These are phyloP conservation scores for Dascyllus trimaculatus DNA, from an alignment of 2,113 vertebrate species.

Conservation along the genomic window DNA sequence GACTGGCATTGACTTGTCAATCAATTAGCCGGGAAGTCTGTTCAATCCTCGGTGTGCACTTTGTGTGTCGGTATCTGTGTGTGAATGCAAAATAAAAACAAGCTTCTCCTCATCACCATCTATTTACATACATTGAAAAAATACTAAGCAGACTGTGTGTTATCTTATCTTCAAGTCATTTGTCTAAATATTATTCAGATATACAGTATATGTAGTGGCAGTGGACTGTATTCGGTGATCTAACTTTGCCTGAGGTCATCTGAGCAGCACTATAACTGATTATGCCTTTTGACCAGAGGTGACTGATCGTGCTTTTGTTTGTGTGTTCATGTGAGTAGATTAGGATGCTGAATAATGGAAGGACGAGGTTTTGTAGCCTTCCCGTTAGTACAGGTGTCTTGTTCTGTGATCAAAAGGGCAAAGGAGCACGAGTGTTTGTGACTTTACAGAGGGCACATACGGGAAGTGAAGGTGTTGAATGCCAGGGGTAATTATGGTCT, in stretches of 20 bases:
- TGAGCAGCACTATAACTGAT: conserved; percentile 18
- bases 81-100: conserved; percentile 1
- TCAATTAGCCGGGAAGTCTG: conserved; percentile 50
- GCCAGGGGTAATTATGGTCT: conserved; percentile 21
- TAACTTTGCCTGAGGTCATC: not conserved
- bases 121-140: not conserved
- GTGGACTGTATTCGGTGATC: not conserved
- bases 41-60: conserved; percentile 33
- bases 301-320: conserved; percentile 57
- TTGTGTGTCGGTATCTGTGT: conserved; percentile 16
- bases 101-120: not conserved
- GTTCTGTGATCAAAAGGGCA: conserved; percentile 33
- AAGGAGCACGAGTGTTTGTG: conserved; percentile 16
- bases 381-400: conserved; percentile 46
- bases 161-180: not conserved
- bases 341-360: conserved; percentile 66
- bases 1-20: conserved; percentile 65
- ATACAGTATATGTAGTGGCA: not conserved
- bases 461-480: conserved; percentile 40
- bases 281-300: conserved; percentile 37
- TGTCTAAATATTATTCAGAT: no score
- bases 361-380: conserved; percentile 49
- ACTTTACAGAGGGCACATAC: not conserved
- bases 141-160: not conserved
- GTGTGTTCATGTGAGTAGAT: conserved; percentile 24